Evolutionary conservation across 2,113 vertebrate species (phyloP).

Genomic region (Dendrocopos noguchii): DNA sequence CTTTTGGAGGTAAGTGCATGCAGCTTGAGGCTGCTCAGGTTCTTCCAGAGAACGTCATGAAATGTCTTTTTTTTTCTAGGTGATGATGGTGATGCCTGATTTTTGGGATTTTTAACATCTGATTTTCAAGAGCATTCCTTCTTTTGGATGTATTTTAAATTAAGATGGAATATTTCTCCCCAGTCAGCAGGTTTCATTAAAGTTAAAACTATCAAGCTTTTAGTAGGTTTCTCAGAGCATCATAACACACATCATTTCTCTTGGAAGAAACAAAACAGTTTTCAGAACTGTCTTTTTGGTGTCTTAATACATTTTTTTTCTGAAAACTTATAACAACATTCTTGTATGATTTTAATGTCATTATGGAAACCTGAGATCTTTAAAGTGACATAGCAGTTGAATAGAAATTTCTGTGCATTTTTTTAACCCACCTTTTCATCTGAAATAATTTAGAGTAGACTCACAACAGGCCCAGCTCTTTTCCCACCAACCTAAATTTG

Average conservation of each 20-base stretch:
- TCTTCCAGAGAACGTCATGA: slow-evolving; percentile 70
- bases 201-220: slow-evolving; percentile 49
- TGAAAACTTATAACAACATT: slow-evolving; percentile 48
- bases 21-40: slow-evolving; percentile 63
- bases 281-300: slow-evolving; percentile 48
- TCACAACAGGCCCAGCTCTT: slow-evolving; percentile 7
- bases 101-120: slow-evolving; percentile 62
- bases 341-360: slow-evolving; percentile 62
- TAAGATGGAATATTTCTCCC: slow-evolving; percentile 62
- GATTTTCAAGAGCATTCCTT: slow-evolving; percentile 59
- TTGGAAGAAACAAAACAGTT: slow-evolving; percentile 21
- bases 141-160: slow-evolving; percentile 59
- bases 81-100: slow-evolving; percentile 58
- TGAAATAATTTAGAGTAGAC: slow-evolving; percentile 44
- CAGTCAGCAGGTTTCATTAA: slow-evolving; percentile 44
- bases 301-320: slow-evolving; percentile 32
- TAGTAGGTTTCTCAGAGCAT: slow-evolving; percentile 56
- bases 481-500: not conserved
- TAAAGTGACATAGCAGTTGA: slow-evolving; percentile 46
- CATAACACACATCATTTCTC: slow-evolving; percentile 49
- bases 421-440: slow-evolving; percentile 49
- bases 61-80: slow-evolving; percentile 68
- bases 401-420: not conserved
- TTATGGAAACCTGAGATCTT: slow-evolving; percentile 74
- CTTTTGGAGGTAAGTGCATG: slow-evolving; percentile 64